Evolutionary conservation across 1,140 invertebrate genomes (phyloP), one percentile per base, ranked within the genome.

Genomic region (Scaptomyza pallida): DNA sequence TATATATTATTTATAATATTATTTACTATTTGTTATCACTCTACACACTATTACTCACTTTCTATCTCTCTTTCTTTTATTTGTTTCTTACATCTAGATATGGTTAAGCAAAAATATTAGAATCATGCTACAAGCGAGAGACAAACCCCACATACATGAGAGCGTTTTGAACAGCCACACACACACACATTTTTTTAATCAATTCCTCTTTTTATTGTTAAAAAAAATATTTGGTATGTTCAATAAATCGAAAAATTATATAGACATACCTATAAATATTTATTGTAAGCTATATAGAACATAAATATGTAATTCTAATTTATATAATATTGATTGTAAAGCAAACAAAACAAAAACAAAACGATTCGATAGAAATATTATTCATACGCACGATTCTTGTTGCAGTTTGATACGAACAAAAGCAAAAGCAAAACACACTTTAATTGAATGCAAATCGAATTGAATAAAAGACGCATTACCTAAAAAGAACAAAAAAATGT

Each of bases 21-120:
- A 26, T 26, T 26, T 26, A 6, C 52, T 47, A 68, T 68, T 68
- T 8, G 5, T 30, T 72, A 67, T 72, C 52, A 67, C 60, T 54
- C 15, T 76, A 57, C n/a, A n/a, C n/a, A n/a, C 54, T 70, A 9
- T 72, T 74, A 68, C 37, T 83, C 55, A 82, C 26, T 63, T 30
- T 55, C 43, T 75, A 45, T 76, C 15, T 85, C 47, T 76, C 17
- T 85, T 51, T 63, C 48, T 69, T 10, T 37, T 62, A n/a, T n/a
- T n/a, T n/a, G n/a, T 62, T 48, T 16, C 50, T 60, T 50, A 51
- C 56, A 59, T 86, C 51, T 82, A 88, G 82, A 88, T 86, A 86
- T 86, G 82, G 82, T 86, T 74, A 86, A 86, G 64, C 82, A 86
- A 52, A 88, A 88, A 88, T 88, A 88, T 88, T 88, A 88, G 72